Base-by-base conservation (phyloP, 2,113 vertebrate genomes). In the Mastomys natalensis region DNA sequence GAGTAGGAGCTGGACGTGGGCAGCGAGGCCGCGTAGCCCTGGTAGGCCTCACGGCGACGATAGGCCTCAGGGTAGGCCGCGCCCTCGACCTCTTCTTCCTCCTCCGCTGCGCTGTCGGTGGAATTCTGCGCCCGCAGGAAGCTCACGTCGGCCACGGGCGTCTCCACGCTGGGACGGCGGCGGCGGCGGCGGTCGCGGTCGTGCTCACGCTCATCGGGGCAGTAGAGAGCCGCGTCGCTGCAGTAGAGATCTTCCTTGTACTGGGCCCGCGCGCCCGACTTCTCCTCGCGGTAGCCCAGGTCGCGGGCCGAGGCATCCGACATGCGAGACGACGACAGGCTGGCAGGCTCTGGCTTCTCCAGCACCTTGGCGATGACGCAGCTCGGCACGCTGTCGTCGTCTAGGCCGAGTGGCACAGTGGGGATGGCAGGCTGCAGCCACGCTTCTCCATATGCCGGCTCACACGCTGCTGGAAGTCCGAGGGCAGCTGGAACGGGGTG, bases 141-240 rank as follows among this genome's bases (percentile, higher is more conserved):
- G 37, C 98, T 98, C 84, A 98, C 98, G 0, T 98, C 98, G 8
- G 98, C 98, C 60, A 98, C 99, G 0, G 99, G 99, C 0, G 99
- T 98, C 93, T 99, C 99, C 12, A 98, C 99, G 0, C 99, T 99
- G 91, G 99, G 99, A 60, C 99, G 97, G 45, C 99, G 99, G 96
- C 99, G 97, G 45, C 99, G 99, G 96, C 99, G 97, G 45, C 99
- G 99, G 96, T 99, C 97, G 45, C 99, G 99, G 96, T 99, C 99
- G 1, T 98, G 98, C 48, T 98, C 98, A 37, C 99, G 98, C 80
- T 99, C 99, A 1, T 99, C 99, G 0, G 99, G 99, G 96, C 99
- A 99, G 97, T 99, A 99, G 72, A 99, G 99, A 1, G 99, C 99
- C 0, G 99, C 99, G 97, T 99, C 99, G 0, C 99, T 99, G 98